Percentiles rank a stretch among this genome's conserved stretches.
Evolutionary conservation across 2,113 vertebrate species (phyloP).

Genomic region (Noctilio leporinus): DNA sequence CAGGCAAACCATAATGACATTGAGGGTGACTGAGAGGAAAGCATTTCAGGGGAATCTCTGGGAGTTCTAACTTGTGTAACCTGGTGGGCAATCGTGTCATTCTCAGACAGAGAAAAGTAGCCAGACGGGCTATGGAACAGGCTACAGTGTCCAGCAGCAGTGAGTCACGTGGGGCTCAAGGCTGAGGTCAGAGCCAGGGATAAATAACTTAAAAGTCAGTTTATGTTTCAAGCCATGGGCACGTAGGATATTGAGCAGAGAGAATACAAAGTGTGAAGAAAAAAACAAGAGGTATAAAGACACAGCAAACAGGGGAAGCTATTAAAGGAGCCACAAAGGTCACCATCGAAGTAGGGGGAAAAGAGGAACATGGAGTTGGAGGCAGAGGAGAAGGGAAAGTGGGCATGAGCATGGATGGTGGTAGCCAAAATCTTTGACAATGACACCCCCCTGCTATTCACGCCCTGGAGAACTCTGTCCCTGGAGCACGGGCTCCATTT

Average conservation of each 20-base stretch:
- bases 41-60: not conserved
- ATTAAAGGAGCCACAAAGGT: not conserved
- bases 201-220: not conserved
- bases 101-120: not conserved
- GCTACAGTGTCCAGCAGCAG: not conserved
- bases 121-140: not conserved
- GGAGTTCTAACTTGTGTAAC: not conserved
- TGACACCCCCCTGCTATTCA: not conserved
- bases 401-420: fast-evolving
- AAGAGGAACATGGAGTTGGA: not conserved
- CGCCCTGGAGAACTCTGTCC: not conserved
- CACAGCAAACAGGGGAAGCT: not conserved
- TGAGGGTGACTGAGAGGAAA: not conserved
- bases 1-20: not conserved
- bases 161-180: not conserved
- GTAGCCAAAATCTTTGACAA: not conserved
- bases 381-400: not conserved
- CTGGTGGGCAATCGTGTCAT: not conserved
- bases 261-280: not conserved
- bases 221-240: not conserved
- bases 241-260: not conserved
- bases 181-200: not conserved
- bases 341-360: not conserved
- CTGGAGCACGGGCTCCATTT: not conserved
- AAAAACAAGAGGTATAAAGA: not conserved